These are phyloP conservation scores for Caenorhabditis doughertyi DNA, from an alignment of 2,888 invertebrate genomes.

Conservation along the genomic window DNA sequence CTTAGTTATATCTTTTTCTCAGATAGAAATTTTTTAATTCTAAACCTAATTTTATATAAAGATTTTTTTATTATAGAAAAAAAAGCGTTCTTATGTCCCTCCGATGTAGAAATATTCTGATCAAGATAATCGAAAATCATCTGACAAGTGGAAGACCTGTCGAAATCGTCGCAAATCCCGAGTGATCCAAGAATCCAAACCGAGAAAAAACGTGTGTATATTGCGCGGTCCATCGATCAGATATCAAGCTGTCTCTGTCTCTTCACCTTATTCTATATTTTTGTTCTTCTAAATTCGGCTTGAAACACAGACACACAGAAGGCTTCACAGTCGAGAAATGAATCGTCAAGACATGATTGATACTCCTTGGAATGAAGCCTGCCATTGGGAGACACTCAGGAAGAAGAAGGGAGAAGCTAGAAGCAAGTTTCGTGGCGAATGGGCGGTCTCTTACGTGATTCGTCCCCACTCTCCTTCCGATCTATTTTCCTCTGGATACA, in stretches of 20 bases:
- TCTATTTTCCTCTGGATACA: conserved; percentile 4
- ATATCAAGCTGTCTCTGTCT: conserved; percentile 19
- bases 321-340: not conserved
- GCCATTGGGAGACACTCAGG: conserved; percentile 26
- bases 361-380: conserved; percentile 1
- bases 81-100: not conserved
- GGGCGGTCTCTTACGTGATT: conserved; percentile 60
- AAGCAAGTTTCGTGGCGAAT: conserved; percentile 42
- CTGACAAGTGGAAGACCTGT: conserved; percentile 40
- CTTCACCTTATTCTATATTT: not conserved
- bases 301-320: conserved; percentile 27
- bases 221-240: conserved; percentile 45
- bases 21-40: too few relatives aligned
- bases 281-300: conserved; percentile 13
- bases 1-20: too few relatives aligned
- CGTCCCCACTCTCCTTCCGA: conserved; percentile 6
- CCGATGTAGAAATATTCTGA: not conserved
- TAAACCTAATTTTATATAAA: too few relatives aligned
- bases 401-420: conserved; percentile 20
- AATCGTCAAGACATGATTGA: conserved; percentile 36
- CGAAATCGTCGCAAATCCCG: conserved; percentile 25
- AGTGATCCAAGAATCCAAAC: not conserved
- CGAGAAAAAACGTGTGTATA: conserved; percentile 40
- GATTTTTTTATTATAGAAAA: not conserved
- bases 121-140: conserved; percentile 39